A percentile compares a stretch with the other conserved stretches of the same genome.
These are phyloP conservation scores for human (Homo sapiens) DNA, from an alignment of 2,113 vertebrate genomes.

Conservation along the genomic window DNA sequence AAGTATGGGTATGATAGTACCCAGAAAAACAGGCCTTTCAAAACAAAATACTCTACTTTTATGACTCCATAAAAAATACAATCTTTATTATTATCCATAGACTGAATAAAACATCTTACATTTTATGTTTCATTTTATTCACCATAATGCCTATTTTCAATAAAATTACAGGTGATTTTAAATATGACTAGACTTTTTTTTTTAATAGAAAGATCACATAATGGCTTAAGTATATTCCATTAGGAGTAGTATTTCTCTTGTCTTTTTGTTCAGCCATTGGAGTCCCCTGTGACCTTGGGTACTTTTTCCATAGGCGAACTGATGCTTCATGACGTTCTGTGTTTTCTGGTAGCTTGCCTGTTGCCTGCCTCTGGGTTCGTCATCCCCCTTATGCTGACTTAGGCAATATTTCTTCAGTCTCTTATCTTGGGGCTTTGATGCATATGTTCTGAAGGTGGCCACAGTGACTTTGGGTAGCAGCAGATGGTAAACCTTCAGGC, in stretches of 20 bases:
- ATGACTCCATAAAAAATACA: not conserved
- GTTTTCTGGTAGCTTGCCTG: slow-evolving; percentile 85
- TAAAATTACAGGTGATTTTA: slow-evolving; percentile 16
- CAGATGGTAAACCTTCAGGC: slow-evolving; percentile 95
- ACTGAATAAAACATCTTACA: not conserved
- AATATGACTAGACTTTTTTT: not conserved
- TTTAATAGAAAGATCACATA: not conserved
- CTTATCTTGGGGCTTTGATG: slow-evolving; percentile 91
- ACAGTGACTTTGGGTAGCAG: slow-evolving; percentile 89
- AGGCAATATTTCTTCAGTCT: slow-evolving; percentile 86
- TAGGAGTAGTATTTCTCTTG: not conserved
- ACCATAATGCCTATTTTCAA: slow-evolving; percentile 17
- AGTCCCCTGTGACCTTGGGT: slow-evolving; percentile 83
- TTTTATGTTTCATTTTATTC: slow-evolving; percentile 19
- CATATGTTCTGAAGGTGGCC: slow-evolving; percentile 93
- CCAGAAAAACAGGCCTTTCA: slow-evolving; percentile 9
- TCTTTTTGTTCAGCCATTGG: slow-evolving; percentile 43
- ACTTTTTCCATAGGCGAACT: slow-evolving; percentile 69
- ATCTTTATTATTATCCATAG: not conserved
- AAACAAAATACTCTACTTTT: not conserved
- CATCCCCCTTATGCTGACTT: slow-evolving; percentile 88
- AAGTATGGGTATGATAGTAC: not conserved
- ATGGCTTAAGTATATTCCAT: not conserved
- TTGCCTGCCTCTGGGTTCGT: slow-evolving; percentile 86
- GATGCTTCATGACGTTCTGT: slow-evolving; percentile 64